Percentiles rank a stretch among this genome's conserved stretches.
phyloP scores from a whole-genome alignment of 2,797 vertebrate genomes.

The Oreortyx pictus region DNA sequence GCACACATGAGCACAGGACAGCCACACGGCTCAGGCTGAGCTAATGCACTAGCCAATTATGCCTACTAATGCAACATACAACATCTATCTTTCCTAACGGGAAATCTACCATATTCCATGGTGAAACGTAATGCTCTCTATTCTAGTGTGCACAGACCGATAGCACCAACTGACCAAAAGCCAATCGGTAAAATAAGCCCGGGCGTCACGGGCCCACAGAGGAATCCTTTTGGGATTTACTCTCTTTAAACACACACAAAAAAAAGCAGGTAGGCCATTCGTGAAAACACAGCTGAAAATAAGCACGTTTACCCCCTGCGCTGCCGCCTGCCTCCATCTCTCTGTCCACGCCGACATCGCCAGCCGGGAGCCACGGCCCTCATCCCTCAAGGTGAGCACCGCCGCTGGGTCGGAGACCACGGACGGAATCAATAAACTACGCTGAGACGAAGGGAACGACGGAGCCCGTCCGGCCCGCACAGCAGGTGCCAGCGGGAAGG shows the following conservation, averaged over 20 bases:
- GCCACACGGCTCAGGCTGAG: background rate
- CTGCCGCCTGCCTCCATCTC: background rate
- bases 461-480: no score
- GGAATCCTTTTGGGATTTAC: background rate
- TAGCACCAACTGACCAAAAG: background rate
- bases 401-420: no score
- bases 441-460: background rate
- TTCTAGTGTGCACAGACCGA: fast-evolving
- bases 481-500: background rate
- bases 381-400: conserved; percentile 27
- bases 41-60: background rate
- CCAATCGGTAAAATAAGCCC: background rate
- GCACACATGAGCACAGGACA: background rate
- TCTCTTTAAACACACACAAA: background rate
- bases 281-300: background rate
- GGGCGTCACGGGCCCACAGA: background rate
- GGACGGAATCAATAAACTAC: background rate
- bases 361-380: background rate
- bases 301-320: background rate
- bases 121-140: background rate
- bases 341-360: fast-evolving
- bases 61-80: background rate
- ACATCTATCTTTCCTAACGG: background rate
- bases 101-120: background rate
- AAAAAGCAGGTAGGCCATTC: background rate